These are phyloP conservation scores for Aptenodytes patagonicus DNA, from an alignment of 2,113 vertebrate species.

Conservation along the genomic window DNA sequence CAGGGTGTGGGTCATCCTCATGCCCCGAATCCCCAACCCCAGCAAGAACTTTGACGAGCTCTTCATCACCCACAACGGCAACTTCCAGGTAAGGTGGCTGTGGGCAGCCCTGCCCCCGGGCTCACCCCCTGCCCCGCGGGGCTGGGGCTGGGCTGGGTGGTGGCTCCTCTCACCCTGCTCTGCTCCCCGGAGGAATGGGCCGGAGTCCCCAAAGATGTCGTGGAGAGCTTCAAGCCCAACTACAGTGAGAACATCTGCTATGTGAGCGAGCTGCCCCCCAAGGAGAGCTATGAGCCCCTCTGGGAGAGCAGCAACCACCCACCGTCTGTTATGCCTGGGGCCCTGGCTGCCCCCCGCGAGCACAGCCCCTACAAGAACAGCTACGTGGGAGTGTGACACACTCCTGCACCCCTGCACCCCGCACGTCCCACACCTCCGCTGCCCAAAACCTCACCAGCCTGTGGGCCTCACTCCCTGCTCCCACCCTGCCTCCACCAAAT, in stretches of 20 bases:
- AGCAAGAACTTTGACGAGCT: constrained; percentile 80
- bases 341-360: neutral
- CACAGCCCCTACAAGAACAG: neutral
- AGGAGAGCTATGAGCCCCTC: neutral
- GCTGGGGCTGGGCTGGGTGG: neutral
- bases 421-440: neutral
- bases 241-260: constrained; percentile 85
- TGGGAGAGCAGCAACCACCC: neutral
- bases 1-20: constrained; percentile 82
- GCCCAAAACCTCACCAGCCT: accelerated
- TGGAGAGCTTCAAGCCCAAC: constrained; percentile 84
- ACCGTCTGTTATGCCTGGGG: neutral
- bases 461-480: accelerated
- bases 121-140: accelerated
- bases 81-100: constrained; percentile 81
- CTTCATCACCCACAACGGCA: constrained; percentile 75
- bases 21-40: constrained; percentile 88
- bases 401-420: neutral
- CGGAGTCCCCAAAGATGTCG: constrained; percentile 83
- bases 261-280: constrained; percentile 78
- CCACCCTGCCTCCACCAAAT: neutral
- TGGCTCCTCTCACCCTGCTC: neutral
- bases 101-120: neutral
- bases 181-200: constrained; percentile 81
- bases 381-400: neutral